phyloP scores from a whole-genome alignment of 1,140 invertebrate genomes.

The Drosophila pectinifera region DNA sequence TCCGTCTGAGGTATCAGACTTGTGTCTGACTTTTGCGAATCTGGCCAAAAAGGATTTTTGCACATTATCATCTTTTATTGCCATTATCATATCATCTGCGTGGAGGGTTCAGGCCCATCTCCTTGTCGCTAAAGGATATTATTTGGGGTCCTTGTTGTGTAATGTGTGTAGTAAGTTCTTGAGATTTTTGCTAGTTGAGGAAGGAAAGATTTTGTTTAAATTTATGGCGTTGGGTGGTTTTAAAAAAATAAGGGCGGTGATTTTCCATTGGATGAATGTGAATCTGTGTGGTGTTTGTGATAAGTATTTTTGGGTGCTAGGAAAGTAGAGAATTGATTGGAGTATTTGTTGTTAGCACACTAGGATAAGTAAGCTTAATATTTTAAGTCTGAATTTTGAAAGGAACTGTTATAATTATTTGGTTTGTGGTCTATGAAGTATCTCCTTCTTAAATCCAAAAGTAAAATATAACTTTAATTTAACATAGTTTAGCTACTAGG shows the following conservation, averaged over 20 bases:
- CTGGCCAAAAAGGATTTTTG: conserved; percentile 71
- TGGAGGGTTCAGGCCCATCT: conserved; percentile 21
- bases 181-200: conserved; percentile 54
- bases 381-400: background rate
- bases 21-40: conserved; percentile 68
- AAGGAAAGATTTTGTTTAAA: conserved; percentile 26
- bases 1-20: conserved; percentile 19
- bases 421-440: too few relatives aligned
- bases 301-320: conserved; percentile 6
- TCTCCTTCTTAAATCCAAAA: too few relatives aligned
- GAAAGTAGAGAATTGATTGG: background rate
- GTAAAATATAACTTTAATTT: too few relatives aligned
- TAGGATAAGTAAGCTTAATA: background rate
- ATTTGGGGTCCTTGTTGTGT: conserved; percentile 47
- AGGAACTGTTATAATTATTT: background rate
- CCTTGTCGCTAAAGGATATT: conserved; percentile 48
- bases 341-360: background rate
- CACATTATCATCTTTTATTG: conserved; percentile 74
- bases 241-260: background rate
- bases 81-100: conserved; percentile 62
- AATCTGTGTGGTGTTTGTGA: background rate
- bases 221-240: conserved; percentile 19
- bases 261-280: background rate
- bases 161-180: conserved; percentile 62
- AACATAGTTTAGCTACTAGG: too few relatives aligned